Evolutionary conservation across 1,140 invertebrate species (phyloP).

Genomic region (Sminthurides bifidus): DNA sequence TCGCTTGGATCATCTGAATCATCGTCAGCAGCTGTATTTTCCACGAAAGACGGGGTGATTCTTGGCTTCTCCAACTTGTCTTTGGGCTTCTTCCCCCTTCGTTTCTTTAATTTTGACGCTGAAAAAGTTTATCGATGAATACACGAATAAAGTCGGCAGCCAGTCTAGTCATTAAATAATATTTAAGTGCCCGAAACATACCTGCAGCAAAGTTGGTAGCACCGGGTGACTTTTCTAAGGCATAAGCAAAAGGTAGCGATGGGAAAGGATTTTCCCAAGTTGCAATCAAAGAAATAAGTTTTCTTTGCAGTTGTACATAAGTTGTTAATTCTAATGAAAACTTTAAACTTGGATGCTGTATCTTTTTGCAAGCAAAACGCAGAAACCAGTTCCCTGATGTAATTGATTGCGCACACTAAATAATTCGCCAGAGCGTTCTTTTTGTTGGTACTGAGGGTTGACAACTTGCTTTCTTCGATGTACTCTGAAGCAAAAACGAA

Average conservation of each 20-base stretch:
- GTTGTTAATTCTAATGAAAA: constrained; percentile 21
- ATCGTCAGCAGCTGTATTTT: constrained; percentile 4
- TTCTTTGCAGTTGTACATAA: constrained; percentile 17
- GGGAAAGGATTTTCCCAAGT: constrained; percentile 8
- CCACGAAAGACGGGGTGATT: background rate
- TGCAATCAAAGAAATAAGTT: background rate
- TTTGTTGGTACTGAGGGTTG: background rate
- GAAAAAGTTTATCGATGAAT: background rate
- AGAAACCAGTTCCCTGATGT: constrained; percentile 24
- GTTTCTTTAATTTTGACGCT: background rate
- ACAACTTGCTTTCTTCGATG: constrained; percentile 2
- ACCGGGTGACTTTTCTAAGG: background rate
- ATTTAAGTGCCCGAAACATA: background rate
- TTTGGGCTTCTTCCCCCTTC: constrained; percentile 10
- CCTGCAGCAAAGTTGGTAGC: background rate
- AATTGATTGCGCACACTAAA: constrained; percentile 24
- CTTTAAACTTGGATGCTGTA: constrained; percentile 12
- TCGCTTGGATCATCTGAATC: no score
- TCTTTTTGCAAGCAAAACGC: constrained; percentile 17
- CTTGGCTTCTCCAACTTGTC: constrained; percentile 6
- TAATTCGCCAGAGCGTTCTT: constrained; percentile 12
- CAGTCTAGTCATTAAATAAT: background rate
- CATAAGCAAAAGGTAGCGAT: constrained; percentile 19
- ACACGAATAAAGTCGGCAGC: background rate
- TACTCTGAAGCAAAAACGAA: constrained; percentile 17